phyloP scores from a whole-genome alignment of 2,888 invertebrate genomes.

The Morpho helenor region DNA sequence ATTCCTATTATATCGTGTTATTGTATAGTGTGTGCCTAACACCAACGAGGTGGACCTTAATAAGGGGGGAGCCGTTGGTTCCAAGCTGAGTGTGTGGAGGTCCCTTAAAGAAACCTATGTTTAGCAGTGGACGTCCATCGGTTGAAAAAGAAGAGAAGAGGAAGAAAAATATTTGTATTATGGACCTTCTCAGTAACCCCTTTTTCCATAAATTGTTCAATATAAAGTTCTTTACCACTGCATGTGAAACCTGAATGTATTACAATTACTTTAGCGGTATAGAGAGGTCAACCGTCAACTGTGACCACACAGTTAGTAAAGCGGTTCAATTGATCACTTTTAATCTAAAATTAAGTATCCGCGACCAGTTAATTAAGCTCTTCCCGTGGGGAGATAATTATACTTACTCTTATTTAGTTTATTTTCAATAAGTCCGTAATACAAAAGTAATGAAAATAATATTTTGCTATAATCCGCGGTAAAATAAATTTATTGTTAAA shows the following conservation, averaged over 20 bases:
- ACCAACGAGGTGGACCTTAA: too few relatives aligned
- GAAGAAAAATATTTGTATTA: background rate
- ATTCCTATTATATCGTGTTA: too few relatives aligned
- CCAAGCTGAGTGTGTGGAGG: too few relatives aligned
- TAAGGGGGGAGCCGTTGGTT: too few relatives aligned
- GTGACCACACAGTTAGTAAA: constrained; percentile 20
- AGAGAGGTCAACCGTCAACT: constrained; percentile 22
- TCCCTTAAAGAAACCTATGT: too few relatives aligned
- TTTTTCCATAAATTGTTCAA: background rate
- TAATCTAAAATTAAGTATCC: constrained; percentile 28
- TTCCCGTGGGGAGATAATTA: constrained; percentile 18
- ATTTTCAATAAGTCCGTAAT: background rate
- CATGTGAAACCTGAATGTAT: constrained; percentile 18
- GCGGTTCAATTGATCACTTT: constrained; percentile 23
- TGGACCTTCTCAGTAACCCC: too few relatives aligned
- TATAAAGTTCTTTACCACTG: constrained; percentile 1
- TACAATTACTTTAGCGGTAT: constrained; percentile 12
- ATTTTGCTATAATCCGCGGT: too few relatives aligned
- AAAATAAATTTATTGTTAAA: too few relatives aligned
- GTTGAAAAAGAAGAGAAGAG: too few relatives aligned
- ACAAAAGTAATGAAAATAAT: too few relatives aligned
- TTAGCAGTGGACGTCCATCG: too few relatives aligned
- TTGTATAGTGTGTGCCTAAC: too few relatives aligned
- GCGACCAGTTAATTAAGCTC: constrained; percentile 24
- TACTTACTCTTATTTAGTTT: background rate